phyloP scores from a whole-genome alignment of 2,113 vertebrate species.

The Pollachius pollachius region DNA sequence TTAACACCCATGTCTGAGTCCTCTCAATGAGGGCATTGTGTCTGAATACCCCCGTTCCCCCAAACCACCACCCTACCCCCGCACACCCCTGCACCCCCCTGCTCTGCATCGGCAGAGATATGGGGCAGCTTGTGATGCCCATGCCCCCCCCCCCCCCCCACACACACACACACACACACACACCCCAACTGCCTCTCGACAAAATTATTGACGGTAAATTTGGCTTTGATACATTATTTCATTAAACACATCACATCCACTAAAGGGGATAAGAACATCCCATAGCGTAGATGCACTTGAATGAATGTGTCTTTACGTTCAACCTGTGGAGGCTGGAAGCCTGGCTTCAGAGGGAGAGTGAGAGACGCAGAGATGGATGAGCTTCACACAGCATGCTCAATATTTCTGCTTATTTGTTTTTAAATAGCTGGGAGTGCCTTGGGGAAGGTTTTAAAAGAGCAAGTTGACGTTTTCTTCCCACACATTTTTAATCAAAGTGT shows the following conservation, averaged over 20 bases:
- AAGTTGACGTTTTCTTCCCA: conserved; percentile 69
- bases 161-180: too few relatives aligned
- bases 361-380: conserved; percentile 19
- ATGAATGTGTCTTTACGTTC: conserved; percentile 13
- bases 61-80: conserved; percentile 45
- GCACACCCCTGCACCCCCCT: conserved; percentile 19
- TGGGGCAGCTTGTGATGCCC: conserved; percentile 28
- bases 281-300: conserved; percentile 13
- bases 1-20: conserved; percentile 77
- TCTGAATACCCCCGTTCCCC: conserved; percentile 71
- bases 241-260: too few relatives aligned
- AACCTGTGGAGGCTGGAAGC: neutral
- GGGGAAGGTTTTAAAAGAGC: conserved; percentile 68
- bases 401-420: conserved; percentile 54
- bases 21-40: conserved; percentile 78
- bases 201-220: too few relatives aligned
- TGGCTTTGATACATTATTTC: too few relatives aligned
- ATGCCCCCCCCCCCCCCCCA: neutral
- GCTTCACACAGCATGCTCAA: conserved; percentile 41
- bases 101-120: conserved; percentile 27
- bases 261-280: too few relatives aligned
- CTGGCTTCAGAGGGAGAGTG: conserved; percentile 13
- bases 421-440: conserved; percentile 53
- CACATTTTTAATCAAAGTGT: conserved; percentile 74
- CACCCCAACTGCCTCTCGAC: too few relatives aligned